Percentiles rank a stretch among this genome's conserved stretches.
These are phyloP conservation scores for Sebastes nivosus DNA, from an alignment of 2,797 vertebrate species.

Conservation along the genomic window DNA sequence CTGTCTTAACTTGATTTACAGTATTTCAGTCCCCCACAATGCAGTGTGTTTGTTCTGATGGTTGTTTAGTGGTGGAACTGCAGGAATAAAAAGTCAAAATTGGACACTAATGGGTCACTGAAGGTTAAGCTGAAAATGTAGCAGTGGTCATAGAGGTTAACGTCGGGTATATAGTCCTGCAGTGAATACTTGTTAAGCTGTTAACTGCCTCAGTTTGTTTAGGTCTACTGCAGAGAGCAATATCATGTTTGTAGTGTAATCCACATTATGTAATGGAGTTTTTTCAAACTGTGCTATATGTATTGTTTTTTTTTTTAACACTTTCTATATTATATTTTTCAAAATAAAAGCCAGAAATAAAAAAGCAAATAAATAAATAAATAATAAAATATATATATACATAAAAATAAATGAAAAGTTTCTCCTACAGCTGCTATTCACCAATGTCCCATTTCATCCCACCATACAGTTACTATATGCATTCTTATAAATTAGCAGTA, in stretches of 20 bases:
- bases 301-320: too few relatives aligned
- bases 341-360: too few relatives aligned
- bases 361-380: too few relatives aligned
- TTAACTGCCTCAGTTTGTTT: slow-evolving; percentile 29
- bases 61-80: neutral
- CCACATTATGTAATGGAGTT: neutral
- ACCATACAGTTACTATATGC: too few relatives aligned
- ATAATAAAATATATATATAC: too few relatives aligned
- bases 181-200: slow-evolving; percentile 33
- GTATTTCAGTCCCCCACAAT: slow-evolving; percentile 26
- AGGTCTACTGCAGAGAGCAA: neutral
- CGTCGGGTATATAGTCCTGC: neutral
- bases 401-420: too few relatives aligned
- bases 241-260: neutral
- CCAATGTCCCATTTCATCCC: too few relatives aligned
- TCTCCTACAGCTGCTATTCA: too few relatives aligned
- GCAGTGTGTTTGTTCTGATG: slow-evolving; percentile 14
- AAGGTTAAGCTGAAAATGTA: slow-evolving; percentile 40
- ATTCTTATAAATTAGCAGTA: neutral
- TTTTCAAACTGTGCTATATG: neutral
- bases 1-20: slow-evolving; percentile 62
- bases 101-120: slow-evolving; percentile 8
- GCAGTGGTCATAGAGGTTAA: slow-evolving; percentile 31
- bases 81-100: slow-evolving; percentile 25
- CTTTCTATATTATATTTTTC: too few relatives aligned